A percentile compares a stretch with the other conserved stretches of the same genome.
Conservation (phyloP, 2,888 invertebrate genomes). For the Teleiodes luculella region DNA sequence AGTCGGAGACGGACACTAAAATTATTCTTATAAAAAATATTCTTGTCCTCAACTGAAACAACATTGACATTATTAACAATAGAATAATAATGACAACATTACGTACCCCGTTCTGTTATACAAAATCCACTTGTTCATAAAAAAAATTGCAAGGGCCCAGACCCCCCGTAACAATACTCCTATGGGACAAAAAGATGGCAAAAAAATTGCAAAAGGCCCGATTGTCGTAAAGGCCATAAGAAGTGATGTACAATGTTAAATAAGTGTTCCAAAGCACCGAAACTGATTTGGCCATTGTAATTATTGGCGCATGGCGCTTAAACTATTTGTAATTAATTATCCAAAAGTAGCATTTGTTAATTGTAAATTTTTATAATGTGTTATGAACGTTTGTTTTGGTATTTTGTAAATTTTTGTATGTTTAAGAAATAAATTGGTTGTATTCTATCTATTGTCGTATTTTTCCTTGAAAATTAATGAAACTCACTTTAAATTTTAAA, state of each 20-base stretch:
- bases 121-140: conserved; percentile 23
- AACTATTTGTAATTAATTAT: neutral
- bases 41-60: neutral
- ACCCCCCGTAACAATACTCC: conserved; percentile 60
- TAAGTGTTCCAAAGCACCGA: conserved; percentile 31
- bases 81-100: too few relatives aligned
- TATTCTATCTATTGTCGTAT: too few relatives aligned
- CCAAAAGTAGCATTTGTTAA: too few relatives aligned
- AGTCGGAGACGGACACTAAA: too few relatives aligned
- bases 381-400: too few relatives aligned
- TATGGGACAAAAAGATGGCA: conserved; percentile 46
- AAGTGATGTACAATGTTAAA: conserved; percentile 53
- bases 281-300: neutral
- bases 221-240: conserved; percentile 53
- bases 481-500: too few relatives aligned
- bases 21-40: too few relatives aligned
- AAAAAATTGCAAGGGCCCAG: conserved; percentile 54
- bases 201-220: conserved; percentile 57
- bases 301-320: neutral
- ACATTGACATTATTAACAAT: conserved; percentile 3
- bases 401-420: too few relatives aligned
- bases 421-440: too few relatives aligned
- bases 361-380: too few relatives aligned
- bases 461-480: too few relatives aligned
- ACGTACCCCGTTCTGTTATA: conserved; percentile 21